Conservation (phyloP, 2,797 vertebrate genomes). For the Mus caroli region DNA sequence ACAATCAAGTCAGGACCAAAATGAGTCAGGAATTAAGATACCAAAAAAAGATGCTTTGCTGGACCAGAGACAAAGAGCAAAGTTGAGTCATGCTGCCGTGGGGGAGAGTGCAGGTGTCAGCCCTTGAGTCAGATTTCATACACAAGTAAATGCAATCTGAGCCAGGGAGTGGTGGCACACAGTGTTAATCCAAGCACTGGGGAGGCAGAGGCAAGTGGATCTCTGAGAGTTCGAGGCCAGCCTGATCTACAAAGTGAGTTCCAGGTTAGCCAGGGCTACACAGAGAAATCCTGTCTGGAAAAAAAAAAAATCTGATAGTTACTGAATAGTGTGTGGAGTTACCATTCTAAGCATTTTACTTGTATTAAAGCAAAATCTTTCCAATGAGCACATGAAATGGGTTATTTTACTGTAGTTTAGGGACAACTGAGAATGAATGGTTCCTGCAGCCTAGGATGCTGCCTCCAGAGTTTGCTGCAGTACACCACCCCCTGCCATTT, state of each 20-base stretch:
- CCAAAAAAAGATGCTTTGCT: not conserved
- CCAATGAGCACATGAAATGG: not conserved
- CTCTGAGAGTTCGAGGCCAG: not conserved
- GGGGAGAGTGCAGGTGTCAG: not conserved
- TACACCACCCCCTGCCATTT: not conserved
- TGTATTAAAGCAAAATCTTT: conserved; percentile 2
- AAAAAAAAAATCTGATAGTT: not conserved
- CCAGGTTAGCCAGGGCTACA: not conserved
- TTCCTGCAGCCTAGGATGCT: not conserved
- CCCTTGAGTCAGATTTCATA: conserved; percentile 23
- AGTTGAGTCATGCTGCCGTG: conserved; percentile 32
- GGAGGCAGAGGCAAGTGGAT: not conserved
- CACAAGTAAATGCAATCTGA: conserved; percentile 26
- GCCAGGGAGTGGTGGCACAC: not conserved
- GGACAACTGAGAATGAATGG: conserved; percentile 33
- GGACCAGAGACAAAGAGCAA: conserved; percentile 29
- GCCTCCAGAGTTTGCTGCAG: not conserved
- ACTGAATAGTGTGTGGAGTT: not conserved
- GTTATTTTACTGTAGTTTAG: conserved; percentile 43
- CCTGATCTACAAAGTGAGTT: not conserved
- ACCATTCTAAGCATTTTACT: conserved; percentile 7
- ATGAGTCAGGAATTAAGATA: conserved; percentile 55
- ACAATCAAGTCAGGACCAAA: conserved; percentile 42
- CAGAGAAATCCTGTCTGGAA: not conserved
- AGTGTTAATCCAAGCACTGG: not conserved